Base-by-base conservation (phyloP, 2,888 invertebrate genomes). In the Eurytoma californica region DNA sequence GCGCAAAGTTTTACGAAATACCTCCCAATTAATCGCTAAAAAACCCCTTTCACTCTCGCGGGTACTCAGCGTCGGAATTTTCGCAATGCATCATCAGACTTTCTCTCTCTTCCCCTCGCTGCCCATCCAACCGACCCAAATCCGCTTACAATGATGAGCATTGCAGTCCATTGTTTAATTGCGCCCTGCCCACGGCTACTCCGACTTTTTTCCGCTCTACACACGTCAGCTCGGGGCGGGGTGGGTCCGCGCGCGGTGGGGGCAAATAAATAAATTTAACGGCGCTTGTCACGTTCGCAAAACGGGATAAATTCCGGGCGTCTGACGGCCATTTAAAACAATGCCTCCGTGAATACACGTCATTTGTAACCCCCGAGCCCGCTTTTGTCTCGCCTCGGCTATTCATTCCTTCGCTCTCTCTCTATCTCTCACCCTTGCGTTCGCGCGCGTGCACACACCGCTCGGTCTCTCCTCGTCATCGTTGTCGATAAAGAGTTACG, bases 311-410 rank as follows among this genome's bases (percentile, higher is more conserved):
- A 89, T 89, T 89, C 86, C 87, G 86, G 86, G 85, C 85, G 86
- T 86, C 88, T 88, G 88, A 88, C 89, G 88, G 88, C 89, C 88
- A 89, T 90, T 89, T 90, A 89, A 89, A 90, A 89, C 89, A 89
- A 90, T 90, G 88, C 88, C 88, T 84, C 86, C 39, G 30, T 39
- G 69, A 69, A 76, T 69, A 55, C 69, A 63, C 68, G 55, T 76
- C 76, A 76, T 76, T 76, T 69, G 69, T 76, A 76, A 76, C 63
- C 51, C 20, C 20, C 14, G 53, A 39, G 49, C 16, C 84, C 83
- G 87, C 88, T 88, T 89, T 88, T 88, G 88, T 89, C 88, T 87
- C 87, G 85, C 86, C 86, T 87, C 87, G 39, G 88, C 88, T 88
- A 87, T 89, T 89, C 88, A 88, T 88, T 86, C 86, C 84, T 55